These are phyloP conservation scores for Schizothorax lantsangensis DNA, from an alignment of 2,797 vertebrate species.

Conservation along the genomic window DNA sequence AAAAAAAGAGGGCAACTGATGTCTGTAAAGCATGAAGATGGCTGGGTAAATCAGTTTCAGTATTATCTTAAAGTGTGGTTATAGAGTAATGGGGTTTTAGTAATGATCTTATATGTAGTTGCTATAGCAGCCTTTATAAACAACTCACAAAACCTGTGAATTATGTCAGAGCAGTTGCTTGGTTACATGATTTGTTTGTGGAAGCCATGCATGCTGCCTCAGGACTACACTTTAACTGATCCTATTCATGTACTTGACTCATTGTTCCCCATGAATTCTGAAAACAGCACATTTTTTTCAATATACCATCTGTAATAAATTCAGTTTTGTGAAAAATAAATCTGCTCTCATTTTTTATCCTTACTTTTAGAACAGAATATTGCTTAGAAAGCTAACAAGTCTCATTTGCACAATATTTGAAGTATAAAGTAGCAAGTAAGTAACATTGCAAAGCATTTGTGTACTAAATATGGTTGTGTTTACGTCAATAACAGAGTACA, in stretches of 20 bases:
- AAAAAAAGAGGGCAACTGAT: neutral
- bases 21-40: neutral
- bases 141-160: neutral
- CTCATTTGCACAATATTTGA: neutral
- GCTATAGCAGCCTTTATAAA: neutral
- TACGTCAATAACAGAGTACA: neutral
- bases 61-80: neutral
- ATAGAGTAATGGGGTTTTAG: neutral
- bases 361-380: neutral
- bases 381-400: neutral
- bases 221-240: slow-evolving; percentile 29
- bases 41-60: neutral
- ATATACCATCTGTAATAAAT: slow-evolving; percentile 58
- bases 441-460: neutral
- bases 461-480: neutral
- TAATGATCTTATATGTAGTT: slow-evolving; percentile 12
- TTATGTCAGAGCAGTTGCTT: slow-evolving; percentile 21
- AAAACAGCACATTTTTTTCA: slow-evolving; percentile 43
- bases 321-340: slow-evolving; percentile 63
- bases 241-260: slow-evolving; percentile 13
- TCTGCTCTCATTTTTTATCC: neutral
- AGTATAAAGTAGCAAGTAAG: slow-evolving; percentile 2
- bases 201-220: slow-evolving; percentile 42
- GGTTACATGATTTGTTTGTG: slow-evolving; percentile 12
- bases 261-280: slow-evolving; percentile 47